Base-by-base conservation (phyloP, 2,113 vertebrate species). In the Solea senegalensis region DNA sequence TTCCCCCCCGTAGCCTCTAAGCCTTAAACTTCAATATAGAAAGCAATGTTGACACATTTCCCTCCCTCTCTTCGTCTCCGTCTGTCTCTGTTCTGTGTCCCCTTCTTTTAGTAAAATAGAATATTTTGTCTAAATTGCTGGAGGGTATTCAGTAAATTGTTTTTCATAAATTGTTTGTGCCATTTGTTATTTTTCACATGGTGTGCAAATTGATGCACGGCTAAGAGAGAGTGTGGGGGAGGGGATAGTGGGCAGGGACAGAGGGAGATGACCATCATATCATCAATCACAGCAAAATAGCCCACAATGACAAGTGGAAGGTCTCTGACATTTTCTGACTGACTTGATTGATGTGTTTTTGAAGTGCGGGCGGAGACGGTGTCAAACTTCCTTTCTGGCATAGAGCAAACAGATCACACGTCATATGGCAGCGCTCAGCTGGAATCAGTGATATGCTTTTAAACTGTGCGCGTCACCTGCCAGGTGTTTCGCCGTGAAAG, bases 281-380 rank as follows among this genome's bases (percentile, higher is more conserved):
- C 55, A 92, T 94, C 91, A 89, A 91, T 94, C 91, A 91, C 78
- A 3, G 52, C 70, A 86, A 86, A 88, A 86, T 85, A 86, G 86
- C 78, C 64, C 56, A 55, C 82, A 71, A 73, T 91, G 91, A 91
- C 90, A 90, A 84, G 84, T 78, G 74, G 89, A 91, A 91, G 86
- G 83, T 90, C 89, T 73, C 49, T 88, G 88, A 77, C 90, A 86
- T 85, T 86, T 90, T 63, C 43, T 90, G 92, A 92, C 82, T 73
- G 79, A 65, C 71, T 81, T 92, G 92, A 93, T 92, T 90, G 92
- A 93, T 93, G 91, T 91, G 89, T 92, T 92, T 90, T 89, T 89
- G 86, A 90, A 89, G 85, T 83, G 71, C 40, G 26, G 53, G 56
- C 65, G 56, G 75, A 80, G 74, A 74, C 48, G 11, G 67, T 82